Evolutionary conservation across 30 jellyfish, hydroid and myxozoan species (phyloP), one percentile per base, ranked within the genome.

Genomic region (Sanderia malayensis): DNA sequence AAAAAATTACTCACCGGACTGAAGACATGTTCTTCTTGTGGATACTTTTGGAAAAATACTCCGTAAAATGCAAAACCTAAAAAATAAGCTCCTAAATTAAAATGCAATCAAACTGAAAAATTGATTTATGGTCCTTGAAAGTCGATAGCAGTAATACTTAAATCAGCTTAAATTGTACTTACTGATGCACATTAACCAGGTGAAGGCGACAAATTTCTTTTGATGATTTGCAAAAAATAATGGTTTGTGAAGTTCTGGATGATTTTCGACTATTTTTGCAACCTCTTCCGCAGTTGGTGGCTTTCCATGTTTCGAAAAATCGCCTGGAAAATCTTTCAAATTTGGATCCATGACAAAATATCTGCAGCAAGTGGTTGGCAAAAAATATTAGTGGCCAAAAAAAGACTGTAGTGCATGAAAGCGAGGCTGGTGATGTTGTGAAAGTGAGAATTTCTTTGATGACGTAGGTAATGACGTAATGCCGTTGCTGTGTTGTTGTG

Each of bases 191-290:
- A 72, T 28, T 25, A 76, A 63, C 87, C 87, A 79, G n/a, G 90
- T 52, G 67, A 66, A 66, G 9, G 83, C 83, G 11, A 55, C 22
- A 32, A 79, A 79, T 22, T 79, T 61, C 63, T 53, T 37, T 58
- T 79, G 90, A 34, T 79, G 90, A 66, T 79, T 79, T 31, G 90
- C 82, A 52, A 79, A 67, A n/a, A 55, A 1, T 9, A 79, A 46
- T 37, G 90, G 90, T 17, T 67, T 79, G 27, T 66, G 53, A 19
- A 79, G 74, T 34, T 79, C 90, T 1, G 87, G 87, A 64, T 47
- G 79, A 7, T 64, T 53, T 53, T 62, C 67, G 47, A 76, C 62
- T 66, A 34, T 60, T 52, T 67, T 49, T 23, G 69, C 87, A 15
- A 76, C 87, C 22, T 76, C 87, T 46, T 62, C 87, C 28, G 87